Conservation (phyloP, 1,140 invertebrate genomes). For the Drosophila bocqueti region DNA sequence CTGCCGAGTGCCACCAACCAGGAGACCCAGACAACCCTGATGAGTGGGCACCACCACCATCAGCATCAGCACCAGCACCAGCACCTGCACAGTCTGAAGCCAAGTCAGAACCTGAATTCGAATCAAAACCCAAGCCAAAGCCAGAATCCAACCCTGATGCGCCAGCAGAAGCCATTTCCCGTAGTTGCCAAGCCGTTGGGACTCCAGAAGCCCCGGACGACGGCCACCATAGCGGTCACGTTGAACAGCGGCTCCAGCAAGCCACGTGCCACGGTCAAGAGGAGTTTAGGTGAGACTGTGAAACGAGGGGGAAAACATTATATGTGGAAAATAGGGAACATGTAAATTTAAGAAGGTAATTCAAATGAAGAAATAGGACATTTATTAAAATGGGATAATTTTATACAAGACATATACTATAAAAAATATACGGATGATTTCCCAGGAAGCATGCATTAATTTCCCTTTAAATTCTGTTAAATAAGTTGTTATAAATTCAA, state of each 20-base stretch:
- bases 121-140: slow-evolving; percentile 3
- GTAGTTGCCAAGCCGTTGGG: slow-evolving; percentile 42
- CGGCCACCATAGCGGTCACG: slow-evolving; percentile 75
- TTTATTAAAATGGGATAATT: no score
- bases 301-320: no score
- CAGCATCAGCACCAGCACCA: background rate
- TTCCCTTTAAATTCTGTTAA: background rate
- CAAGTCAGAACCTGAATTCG: background rate
- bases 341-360: no score
- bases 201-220: slow-evolving; percentile 62
- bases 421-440: background rate
- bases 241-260: slow-evolving; percentile 69
- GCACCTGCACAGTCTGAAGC: slow-evolving; percentile 1
- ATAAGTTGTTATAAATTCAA: background rate
- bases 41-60: slow-evolving; percentile 11
- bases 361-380: no score
- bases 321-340: background rate
- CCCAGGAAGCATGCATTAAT: background rate
- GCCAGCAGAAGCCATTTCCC: slow-evolving; percentile 56
- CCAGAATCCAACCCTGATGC: slow-evolving; percentile 22
- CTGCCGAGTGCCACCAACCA: slow-evolving; percentile 63
- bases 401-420: background rate
- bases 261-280: slow-evolving; percentile 78
- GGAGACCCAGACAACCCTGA: slow-evolving; percentile 25
- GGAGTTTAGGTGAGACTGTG: slow-evolving; percentile 73